These are phyloP conservation scores for Actinostola sp. DNA, from an alignment of 92 coral and sea anemone species.

Conservation along the genomic window DNA sequence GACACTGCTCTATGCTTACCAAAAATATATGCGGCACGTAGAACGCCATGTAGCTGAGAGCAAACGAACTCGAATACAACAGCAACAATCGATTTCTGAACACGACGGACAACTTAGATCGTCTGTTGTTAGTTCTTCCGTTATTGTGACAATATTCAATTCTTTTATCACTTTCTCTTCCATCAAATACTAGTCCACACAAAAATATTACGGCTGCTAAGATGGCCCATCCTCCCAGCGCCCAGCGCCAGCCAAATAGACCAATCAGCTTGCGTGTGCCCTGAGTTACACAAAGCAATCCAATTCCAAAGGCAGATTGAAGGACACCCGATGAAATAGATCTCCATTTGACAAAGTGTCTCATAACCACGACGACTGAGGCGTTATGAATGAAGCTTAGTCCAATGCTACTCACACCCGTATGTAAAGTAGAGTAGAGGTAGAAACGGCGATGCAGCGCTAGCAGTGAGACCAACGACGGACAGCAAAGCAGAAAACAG, in stretches of 20 bases:
- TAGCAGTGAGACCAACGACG: conserved; percentile 35
- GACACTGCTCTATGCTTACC: conserved; percentile 22
- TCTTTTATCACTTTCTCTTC: neutral
- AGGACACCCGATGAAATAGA: conserved; percentile 56
- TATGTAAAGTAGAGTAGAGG: conserved; percentile 54
- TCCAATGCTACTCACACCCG: conserved; percentile 47
- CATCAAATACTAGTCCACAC: conserved; percentile 32
- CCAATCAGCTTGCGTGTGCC: conserved; percentile 32
- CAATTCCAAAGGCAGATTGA: conserved; percentile 50
- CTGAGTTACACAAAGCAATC: conserved; percentile 51
- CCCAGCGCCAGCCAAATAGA: conserved; percentile 53
- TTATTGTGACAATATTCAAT: neutral
- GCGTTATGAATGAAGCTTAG: conserved; percentile 24
- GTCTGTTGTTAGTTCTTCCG: neutral
- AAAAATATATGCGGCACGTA: conserved; percentile 25
- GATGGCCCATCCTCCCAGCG: conserved; percentile 56
- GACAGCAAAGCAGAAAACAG: conserved; percentile 27
- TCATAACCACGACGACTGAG: conserved; percentile 31
- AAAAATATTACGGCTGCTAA: conserved; percentile 15
- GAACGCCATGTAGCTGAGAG: conserved; percentile 27
- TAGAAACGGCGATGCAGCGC: conserved; percentile 41
- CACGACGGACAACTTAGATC: conserved; percentile 5
- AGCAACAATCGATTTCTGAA: conserved; percentile 37
- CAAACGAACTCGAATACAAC: conserved; percentile 32
- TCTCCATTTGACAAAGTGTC: conserved; percentile 61